Evolutionary conservation across 2,113 vertebrate genomes (phyloP).

Genomic region (Microtus montanus): DNA sequence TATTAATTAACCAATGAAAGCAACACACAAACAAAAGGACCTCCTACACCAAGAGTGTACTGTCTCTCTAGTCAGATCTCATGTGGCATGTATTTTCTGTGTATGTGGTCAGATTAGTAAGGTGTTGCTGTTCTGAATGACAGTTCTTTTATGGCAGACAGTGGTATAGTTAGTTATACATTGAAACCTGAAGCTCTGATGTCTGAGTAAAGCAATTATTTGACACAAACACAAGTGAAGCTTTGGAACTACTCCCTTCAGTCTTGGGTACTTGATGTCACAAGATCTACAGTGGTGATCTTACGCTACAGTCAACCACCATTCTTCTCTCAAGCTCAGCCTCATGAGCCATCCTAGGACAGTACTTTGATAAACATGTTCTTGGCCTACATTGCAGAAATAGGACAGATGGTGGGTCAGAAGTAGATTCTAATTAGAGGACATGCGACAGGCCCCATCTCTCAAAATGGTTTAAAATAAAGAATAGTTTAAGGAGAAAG

Average conservation of each 20-base stretch:
- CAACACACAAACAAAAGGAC: too few species aligned
- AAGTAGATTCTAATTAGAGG: background rate
- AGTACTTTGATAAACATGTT: background rate
- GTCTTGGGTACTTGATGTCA: background rate
- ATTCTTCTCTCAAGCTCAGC: background rate
- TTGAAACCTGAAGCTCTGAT: background rate
- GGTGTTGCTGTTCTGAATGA: background rate
- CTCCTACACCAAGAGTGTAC: background rate
- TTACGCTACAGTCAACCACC: background rate
- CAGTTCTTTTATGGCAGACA: background rate
- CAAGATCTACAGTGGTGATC: background rate
- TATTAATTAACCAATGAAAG: too few species aligned
- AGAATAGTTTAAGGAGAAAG: slow-evolving; percentile 3
- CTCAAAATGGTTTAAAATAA: slow-evolving; percentile 11
- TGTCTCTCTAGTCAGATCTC: background rate
- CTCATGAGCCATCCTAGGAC: background rate
- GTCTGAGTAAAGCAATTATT: background rate
- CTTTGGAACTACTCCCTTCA: background rate
- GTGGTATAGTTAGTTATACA: background rate
- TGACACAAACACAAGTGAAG: background rate
- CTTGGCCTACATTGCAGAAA: background rate
- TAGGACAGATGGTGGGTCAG: background rate
- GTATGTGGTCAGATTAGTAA: background rate
- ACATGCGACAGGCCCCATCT: background rate
- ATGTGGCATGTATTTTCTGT: background rate